phyloP scores from a whole-genome alignment of 2,888 invertebrate genomes.

The Folsomia candida region DNA sequence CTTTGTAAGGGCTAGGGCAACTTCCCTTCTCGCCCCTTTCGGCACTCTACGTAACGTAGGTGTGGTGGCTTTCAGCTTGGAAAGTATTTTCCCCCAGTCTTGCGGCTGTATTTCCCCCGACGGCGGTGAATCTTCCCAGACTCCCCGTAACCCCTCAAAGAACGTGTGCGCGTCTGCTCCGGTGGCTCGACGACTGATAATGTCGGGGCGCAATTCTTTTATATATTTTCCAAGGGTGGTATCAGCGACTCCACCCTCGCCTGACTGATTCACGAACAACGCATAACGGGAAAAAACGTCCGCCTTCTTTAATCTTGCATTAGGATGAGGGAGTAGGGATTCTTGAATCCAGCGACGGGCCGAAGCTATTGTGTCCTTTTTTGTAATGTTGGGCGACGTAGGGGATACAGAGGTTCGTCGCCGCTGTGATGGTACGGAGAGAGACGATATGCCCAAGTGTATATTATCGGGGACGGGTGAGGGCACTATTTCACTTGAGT shows the following conservation, averaged over 20 bases:
- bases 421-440: too few species aligned
- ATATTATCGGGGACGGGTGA: too few species aligned
- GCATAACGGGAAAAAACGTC: background rate
- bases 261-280: background rate
- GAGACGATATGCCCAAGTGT: too few species aligned
- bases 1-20: background rate
- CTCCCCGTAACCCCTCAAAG: background rate
- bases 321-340: background rate
- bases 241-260: background rate
- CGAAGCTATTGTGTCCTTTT: too few species aligned
- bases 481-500: too few species aligned
- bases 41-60: background rate
- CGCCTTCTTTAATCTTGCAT: background rate
- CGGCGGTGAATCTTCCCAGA: background rate
- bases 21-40: background rate
- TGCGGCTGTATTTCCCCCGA: background rate
- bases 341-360: too few species aligned
- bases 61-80: background rate
- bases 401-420: too few species aligned
- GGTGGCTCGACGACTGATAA: background rate
- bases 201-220: background rate
- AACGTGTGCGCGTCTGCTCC: background rate
- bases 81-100: background rate
- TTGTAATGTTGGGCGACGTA: too few species aligned
- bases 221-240: background rate